phyloP scores from a whole-genome alignment of 2,888 invertebrate genomes.

The Ichneumoninae sp. region DNA sequence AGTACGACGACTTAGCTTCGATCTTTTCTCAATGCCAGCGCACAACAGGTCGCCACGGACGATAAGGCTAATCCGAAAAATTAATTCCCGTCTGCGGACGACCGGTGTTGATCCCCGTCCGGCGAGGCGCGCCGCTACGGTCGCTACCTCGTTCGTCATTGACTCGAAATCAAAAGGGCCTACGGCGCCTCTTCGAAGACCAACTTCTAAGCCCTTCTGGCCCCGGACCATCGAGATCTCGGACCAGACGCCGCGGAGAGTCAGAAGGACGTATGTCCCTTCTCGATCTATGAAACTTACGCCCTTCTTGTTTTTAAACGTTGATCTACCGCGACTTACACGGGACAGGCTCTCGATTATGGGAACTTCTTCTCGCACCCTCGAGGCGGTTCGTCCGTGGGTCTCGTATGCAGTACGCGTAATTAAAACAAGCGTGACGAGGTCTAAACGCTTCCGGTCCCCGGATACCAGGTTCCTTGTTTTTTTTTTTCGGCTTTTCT shows the following conservation, averaged over 20 bases:
- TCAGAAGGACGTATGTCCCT: background rate
- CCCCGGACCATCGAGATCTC: background rate
- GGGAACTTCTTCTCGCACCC: constrained; percentile 28
- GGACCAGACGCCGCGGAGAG: background rate
- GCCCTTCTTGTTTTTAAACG: background rate
- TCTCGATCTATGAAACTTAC: background rate
- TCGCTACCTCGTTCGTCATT: background rate
- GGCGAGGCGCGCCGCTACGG: background rate
- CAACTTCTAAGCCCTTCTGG: background rate
- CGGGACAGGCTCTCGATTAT: background rate
- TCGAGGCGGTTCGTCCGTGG: constrained; percentile 61
- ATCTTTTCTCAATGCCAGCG: constrained; percentile 70
- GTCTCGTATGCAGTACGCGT: constrained; percentile 50
- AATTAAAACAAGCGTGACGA: constrained; percentile 82
- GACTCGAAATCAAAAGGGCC: background rate
- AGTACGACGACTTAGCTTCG: constrained; percentile 75
- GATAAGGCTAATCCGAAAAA: constrained; percentile 83
- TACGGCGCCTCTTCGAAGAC: background rate
- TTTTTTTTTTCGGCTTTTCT: constrained; percentile 26
- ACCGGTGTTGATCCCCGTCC: constrained; percentile 77
- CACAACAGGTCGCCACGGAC: constrained; percentile 62
- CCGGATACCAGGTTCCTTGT: constrained; percentile 33
- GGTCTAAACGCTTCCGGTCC: constrained; percentile 81
- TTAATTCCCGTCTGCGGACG: constrained; percentile 80
- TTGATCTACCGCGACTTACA: background rate